Percentiles rank a stretch among this genome's conserved stretches.
Conservation (phyloP, 2,113 vertebrate species). For the Oplegnathus fasciatus region DNA sequence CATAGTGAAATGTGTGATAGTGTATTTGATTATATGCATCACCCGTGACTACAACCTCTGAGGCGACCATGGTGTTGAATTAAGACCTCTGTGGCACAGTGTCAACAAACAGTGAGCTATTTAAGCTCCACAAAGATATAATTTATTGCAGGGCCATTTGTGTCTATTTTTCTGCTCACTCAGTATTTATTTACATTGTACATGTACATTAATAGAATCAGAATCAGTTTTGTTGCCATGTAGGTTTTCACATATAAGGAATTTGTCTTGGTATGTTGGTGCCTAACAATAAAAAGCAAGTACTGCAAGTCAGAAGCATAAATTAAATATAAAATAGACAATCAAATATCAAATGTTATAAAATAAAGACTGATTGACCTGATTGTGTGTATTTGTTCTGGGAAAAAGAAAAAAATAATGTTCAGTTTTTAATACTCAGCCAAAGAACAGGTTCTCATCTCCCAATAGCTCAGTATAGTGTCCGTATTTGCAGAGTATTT, state of each 20-base stretch:
- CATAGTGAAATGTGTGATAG: no score
- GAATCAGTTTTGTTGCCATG: no score
- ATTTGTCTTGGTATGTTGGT: no score
- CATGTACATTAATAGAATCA: neutral
- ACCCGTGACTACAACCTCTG: neutral
- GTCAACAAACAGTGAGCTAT: neutral
- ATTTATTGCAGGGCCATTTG: neutral
- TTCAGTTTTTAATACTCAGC: neutral
- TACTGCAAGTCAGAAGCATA: no score
- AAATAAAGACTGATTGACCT: no score
- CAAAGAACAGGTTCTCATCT: neutral
- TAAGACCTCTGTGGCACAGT: neutral
- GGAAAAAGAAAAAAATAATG: neutral
- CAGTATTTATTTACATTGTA: neutral
- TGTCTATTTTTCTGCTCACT: neutral
- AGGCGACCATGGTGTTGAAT: neutral
- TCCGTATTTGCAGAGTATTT: neutral
- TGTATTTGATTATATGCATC: no score
- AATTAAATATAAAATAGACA: no score
- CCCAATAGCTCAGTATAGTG: neutral
- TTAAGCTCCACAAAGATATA: rapidly evolving
- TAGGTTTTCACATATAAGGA: no score
- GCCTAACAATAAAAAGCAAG: no score
- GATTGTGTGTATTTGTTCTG: neutral
- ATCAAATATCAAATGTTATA: no score